phyloP scores from a whole-genome alignment of 2,888 invertebrate genomes.

The Microplitis deprimator region DNA sequence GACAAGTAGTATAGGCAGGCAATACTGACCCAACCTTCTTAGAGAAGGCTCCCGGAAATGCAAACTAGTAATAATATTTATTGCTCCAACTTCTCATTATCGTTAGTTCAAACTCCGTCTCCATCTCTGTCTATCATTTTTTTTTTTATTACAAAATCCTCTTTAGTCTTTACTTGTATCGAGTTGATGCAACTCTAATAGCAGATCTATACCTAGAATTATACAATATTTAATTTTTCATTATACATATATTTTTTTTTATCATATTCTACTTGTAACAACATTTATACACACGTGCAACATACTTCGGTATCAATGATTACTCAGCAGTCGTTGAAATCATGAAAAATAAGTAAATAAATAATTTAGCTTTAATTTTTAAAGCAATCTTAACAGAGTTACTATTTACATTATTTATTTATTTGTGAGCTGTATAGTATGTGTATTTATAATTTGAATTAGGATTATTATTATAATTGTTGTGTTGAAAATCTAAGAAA shows the following conservation, averaged over 20 bases:
- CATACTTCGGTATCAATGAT: neutral
- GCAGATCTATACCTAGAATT: conserved; percentile 7
- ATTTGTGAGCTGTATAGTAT: neutral
- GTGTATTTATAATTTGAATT: neutral
- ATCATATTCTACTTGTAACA: neutral
- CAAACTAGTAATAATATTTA: conserved; percentile 40
- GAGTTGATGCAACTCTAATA: conserved; percentile 12
- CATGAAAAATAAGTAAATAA: neutral
- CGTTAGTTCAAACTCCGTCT: neutral
- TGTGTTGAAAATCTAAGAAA: conserved; percentile 1
- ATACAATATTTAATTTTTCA: conserved; percentile 10
- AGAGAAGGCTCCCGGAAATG: conserved; percentile 34
- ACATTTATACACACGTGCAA: conserved; percentile 13
- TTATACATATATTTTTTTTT: neutral
- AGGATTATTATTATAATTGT: neutral
- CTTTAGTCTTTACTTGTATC: neutral
- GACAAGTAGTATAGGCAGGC: neutral
- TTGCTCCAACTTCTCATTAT: conserved; percentile 31
- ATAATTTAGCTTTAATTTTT: neutral
- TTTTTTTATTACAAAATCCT: neutral
- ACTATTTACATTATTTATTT: neutral
- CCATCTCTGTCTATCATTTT: neutral
- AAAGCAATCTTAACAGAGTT: neutral
- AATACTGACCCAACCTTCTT: conserved; percentile 32
- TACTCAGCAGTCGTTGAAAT: conserved; percentile 3